Percentiles rank a stretch among this genome's conserved stretches.
These are phyloP conservation scores for Crax fasciolata DNA, from an alignment of 2,797 vertebrate species.

Conservation along the genomic window DNA sequence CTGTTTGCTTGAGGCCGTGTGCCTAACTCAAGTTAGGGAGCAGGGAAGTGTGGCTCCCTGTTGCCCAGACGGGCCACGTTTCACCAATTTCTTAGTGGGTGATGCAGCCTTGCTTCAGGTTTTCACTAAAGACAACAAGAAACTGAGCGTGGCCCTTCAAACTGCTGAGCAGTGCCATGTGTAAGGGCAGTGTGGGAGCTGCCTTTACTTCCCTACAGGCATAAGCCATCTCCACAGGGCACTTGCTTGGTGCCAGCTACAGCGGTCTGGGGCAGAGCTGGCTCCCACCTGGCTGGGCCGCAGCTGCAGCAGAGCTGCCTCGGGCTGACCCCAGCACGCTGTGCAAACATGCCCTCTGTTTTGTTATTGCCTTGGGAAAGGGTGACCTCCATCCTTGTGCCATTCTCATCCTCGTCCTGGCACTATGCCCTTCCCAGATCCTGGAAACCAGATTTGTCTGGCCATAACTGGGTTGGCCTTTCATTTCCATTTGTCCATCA, in stretches of 20 bases:
- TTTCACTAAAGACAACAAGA: not conserved
- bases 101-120: not conserved
- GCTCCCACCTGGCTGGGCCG: not conserved
- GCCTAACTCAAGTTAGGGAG: not conserved
- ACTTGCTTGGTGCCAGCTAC: not conserved
- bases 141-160: not conserved
- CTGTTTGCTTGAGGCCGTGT: constrained; percentile 48
- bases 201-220: not conserved
- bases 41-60: not conserved
- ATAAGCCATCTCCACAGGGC: accelerated
- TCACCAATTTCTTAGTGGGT: not conserved
- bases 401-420: not conserved
- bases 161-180: not conserved
- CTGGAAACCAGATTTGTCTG: not conserved
- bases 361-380: not conserved
- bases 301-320: not conserved
- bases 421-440: not conserved
- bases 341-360: accelerated
- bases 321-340: not conserved
- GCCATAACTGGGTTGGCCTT: not conserved
- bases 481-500: constrained; percentile 12
- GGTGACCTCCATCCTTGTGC: not conserved
- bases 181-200: not conserved
- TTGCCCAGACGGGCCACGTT: not conserved
- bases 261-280: not conserved